Evolutionary conservation across 2,888 invertebrate genomes (phyloP).

Genomic region (Nemoura dubitans): DNA sequence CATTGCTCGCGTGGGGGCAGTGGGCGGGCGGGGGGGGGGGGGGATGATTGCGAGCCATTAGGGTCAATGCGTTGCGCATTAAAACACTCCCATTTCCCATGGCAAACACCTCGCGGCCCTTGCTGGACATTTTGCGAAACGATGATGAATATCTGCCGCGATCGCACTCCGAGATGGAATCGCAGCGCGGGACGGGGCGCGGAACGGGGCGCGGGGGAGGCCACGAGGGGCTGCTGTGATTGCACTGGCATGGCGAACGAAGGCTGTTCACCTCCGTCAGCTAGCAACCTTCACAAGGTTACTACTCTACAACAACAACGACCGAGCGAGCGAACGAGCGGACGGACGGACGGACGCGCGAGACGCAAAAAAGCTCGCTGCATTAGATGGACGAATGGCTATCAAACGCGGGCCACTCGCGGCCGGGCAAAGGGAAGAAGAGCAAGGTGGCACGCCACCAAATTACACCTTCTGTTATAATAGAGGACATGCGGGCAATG

Average conservation of each 20-base stretch:
- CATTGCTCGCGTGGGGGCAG: no score
- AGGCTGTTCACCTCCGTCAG: conserved; percentile 57
- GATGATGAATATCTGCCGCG: neutral
- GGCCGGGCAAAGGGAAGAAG: no score
- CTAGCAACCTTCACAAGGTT: conserved; percentile 60
- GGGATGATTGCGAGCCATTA: neutral
- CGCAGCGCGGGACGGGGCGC: neutral
- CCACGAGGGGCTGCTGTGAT: conserved; percentile 8
- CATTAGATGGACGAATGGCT: conserved; percentile 28
- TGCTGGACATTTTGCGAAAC: neutral
- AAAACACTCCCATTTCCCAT: neutral
- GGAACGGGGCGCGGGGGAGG: neutral
- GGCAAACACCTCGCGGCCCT: neutral
- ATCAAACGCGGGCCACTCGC: neutral
- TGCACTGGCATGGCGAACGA: conserved; percentile 48
- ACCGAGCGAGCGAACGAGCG: conserved; percentile 26
- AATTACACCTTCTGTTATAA: neutral
- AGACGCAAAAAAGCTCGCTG: neutral
- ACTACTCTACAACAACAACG: conserved; percentile 50
- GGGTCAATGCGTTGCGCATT: neutral
- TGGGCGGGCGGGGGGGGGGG: neutral
- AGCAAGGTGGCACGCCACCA: neutral
- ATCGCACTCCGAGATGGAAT: neutral
- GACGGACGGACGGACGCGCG: conserved; percentile 22
- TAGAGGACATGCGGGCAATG: neutral